Base-by-base conservation (phyloP, 2,113 vertebrate genomes). In the Puntigrus tetrazona region DNA sequence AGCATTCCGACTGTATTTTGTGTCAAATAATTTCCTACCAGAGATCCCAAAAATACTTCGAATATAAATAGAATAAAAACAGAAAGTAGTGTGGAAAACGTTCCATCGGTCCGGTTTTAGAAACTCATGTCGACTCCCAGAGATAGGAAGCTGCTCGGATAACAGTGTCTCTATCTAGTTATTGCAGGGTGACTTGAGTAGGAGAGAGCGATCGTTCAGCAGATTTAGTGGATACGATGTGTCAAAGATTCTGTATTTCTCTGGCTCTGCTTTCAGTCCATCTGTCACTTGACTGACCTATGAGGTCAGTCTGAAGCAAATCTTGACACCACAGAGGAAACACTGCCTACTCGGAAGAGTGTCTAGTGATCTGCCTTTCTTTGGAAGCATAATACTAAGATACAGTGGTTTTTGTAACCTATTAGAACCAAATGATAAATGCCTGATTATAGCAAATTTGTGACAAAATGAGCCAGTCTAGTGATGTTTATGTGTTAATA, bases 161-260 rank as follows among this genome's bases (percentile, higher is more conserved):
- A 61, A 78, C 22, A 43, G 55, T 79, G 76, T 59, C 55, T 57
- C 6, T 25, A 25, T 78, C 36, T 79, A 63, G 4, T 79, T 63
- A 80, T 22, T 65, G 18, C n/a, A 27, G 77, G 55, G 36, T 63
- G 57, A 41, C 36, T n/a, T 63, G 57, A 79, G 59, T 59, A 79
- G 76, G 5, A n/a, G 22, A 78, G 55, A 79, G 77, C 55, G 2
- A 43, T 65, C 18, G 16, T 31, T 80, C 57, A 45, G 59, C 38
- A 65, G 57, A 65, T 65, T 65, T 34, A 80, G 59, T 63, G 20
- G 78, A 67, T 43, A 61, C 52, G 25, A 22, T 47, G 59, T 80
- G 78, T 67, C 78, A 80, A 65, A 80, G 57, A 80, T 80, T 38
- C 27, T 50, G 73, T 75, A 75, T 29, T 59, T 78, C 55, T 79